Evolutionary conservation across 2,113 vertebrate species (phyloP), one percentile per base, ranked within the genome.

Genomic region (Gobiocypris rarus): DNA sequence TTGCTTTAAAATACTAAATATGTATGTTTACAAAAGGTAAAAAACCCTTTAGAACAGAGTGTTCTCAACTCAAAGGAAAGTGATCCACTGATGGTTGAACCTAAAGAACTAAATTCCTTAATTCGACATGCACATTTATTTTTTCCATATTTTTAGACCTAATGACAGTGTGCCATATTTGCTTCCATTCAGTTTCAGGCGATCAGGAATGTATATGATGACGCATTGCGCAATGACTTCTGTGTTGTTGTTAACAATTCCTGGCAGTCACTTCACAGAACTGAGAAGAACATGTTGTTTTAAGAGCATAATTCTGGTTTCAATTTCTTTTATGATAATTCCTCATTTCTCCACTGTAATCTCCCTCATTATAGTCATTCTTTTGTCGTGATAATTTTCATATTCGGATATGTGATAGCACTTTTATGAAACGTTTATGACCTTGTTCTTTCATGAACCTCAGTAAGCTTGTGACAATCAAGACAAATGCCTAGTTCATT

Each of bases 131-230:
- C 34, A 69, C 31, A n/a, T 70, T 73, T 43, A 50, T 74, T 73
- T 73, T 48, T 14, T 10, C 11, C 70, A 48, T 73, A 71, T 74
- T 73, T 48, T 48, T 48, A 71, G 41, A 71, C 45, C 22, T 24
- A 10, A 71, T 13, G 38, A 45, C 69, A 43, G 38, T 43, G 69
- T 71, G 69, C 19, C 8, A 24, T 43, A 43, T 43, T 24, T 13
- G 9, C 13, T 61, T 59, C 82, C 65, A 75, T 81, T 82, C 77
- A 31, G 1, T 81, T 78, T 4, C 63, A 78, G 59, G 19, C 34
- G 22, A 43, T 24, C 50, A 58, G 34, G 67, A 43, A 28, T 73
- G 50, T 73, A 59, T 43, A 24, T 71, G 26, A 58, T 50, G 59
- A 74, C 9, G n/a, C 43, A 48, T 48, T 73, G 70, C 14, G 43